Percentiles rank a stretch among this genome's conserved stretches.
These are phyloP conservation scores for Arenaria interpres DNA, from an alignment of 2,113 vertebrate species.

Conservation along the genomic window DNA sequence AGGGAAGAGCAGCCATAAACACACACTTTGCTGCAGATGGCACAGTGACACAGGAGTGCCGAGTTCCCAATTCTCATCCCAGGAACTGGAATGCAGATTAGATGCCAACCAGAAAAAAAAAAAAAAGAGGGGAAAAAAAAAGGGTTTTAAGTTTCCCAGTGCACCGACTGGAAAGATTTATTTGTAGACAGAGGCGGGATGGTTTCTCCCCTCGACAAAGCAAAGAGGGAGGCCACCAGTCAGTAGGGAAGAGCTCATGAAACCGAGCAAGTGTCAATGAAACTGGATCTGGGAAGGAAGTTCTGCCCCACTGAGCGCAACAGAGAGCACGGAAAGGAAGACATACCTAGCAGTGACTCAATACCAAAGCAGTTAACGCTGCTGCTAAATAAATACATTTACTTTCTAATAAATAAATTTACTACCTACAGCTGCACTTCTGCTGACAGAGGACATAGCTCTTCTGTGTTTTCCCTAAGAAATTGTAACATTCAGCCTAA, in stretches of 20 bases:
- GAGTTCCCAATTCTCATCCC: neutral
- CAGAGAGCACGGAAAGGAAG: neutral
- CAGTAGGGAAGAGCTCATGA: neutral
- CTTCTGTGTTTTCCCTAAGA: neutral
- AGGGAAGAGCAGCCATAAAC: neutral
- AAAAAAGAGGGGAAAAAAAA: neutral
- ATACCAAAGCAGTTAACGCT: neutral
- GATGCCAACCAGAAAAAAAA: neutral
- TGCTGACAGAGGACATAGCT: neutral
- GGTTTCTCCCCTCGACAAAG: neutral
- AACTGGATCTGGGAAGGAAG: conserved; percentile 16
- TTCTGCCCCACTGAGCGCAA: neutral
- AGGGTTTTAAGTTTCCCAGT: neutral
- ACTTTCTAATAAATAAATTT: neutral
- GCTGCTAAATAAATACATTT: neutral
- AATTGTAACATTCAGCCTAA: neutral
- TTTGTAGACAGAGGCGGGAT: neutral
- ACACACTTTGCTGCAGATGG: neutral
- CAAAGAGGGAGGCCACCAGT: neutral
- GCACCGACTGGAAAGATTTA: neutral
- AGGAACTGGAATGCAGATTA: neutral
- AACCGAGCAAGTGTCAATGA: neutral
- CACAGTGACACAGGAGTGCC: rapidly evolving
- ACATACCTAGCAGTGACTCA: neutral
- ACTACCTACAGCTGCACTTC: neutral